These are phyloP conservation scores for Taphrorychus bicolor DNA, from an alignment of 2,888 invertebrate genomes.

Conservation along the genomic window DNA sequence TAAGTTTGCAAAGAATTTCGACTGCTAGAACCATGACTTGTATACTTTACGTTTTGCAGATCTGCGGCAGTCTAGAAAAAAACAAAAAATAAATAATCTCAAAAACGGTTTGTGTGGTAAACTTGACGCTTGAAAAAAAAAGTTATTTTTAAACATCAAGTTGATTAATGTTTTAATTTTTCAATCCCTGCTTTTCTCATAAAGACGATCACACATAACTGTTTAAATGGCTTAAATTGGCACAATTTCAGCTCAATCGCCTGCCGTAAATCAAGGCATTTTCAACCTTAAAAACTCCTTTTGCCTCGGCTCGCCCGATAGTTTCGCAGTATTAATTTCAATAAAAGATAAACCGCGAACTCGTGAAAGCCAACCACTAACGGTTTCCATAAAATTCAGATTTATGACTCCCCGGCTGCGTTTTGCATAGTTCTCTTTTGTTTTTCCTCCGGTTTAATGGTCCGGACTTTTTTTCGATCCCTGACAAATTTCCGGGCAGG, in stretches of 20 bases:
- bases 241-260: background rate
- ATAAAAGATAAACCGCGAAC: constrained; percentile 34
- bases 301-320: constrained; percentile 8
- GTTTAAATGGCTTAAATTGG: background rate
- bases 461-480: constrained; percentile 25
- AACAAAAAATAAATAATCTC: too few relatives aligned
- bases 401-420: constrained; percentile 26
- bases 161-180: too few relatives aligned
- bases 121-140: too few relatives aligned
- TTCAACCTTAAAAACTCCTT: background rate
- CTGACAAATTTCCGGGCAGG: constrained; percentile 29
- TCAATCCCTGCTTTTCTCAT: too few relatives aligned
- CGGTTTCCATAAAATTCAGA: constrained; percentile 31
- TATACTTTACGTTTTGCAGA: too few relatives aligned
- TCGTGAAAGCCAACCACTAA: constrained; percentile 30
- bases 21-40: too few relatives aligned
- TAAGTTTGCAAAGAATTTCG: too few relatives aligned
- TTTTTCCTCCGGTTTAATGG: constrained; percentile 30
- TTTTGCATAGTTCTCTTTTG: constrained; percentile 37
- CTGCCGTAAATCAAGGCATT: background rate
- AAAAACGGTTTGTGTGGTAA: too few relatives aligned
- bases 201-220: too few relatives aligned
- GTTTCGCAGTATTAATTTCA: constrained; percentile 32
- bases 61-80: too few relatives aligned
- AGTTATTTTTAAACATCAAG: too few relatives aligned